Evolutionary conservation across 2,888 invertebrate species (phyloP).

Genomic region (Hirtodrosophila histrioides): DNA sequence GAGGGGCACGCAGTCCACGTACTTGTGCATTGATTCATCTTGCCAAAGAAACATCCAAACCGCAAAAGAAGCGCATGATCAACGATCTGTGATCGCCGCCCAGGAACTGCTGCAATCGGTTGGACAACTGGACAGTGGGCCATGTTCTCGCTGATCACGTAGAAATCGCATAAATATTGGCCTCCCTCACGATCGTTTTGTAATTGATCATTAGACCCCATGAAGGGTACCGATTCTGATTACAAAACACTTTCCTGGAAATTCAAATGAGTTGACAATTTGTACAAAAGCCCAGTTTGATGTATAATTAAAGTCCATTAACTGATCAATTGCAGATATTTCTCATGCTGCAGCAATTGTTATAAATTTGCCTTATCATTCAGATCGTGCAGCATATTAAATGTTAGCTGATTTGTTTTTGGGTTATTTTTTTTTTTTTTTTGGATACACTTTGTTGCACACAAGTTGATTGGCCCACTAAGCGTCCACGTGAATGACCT

Average conservation of each 20-base stretch:
- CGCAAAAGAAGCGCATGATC: slow-evolving; percentile 31
- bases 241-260: slow-evolving; percentile 51
- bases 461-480: slow-evolving; percentile 58
- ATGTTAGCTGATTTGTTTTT: slow-evolving; percentile 13
- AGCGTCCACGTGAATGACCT: slow-evolving; percentile 68
- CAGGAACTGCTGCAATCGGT: slow-evolving; percentile 74
- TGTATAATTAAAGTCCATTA: slow-evolving; percentile 22
- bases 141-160: slow-evolving; percentile 52
- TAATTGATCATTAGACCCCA: slow-evolving; percentile 47
- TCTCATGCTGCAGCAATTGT: slow-evolving; percentile 6
- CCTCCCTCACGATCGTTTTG: slow-evolving; percentile 35
- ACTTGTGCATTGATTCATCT: slow-evolving; percentile 46
- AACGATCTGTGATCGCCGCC: slow-evolving; percentile 49
- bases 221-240: slow-evolving; percentile 23
- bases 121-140: slow-evolving; percentile 32
- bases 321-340: slow-evolving; percentile 20
- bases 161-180: slow-evolving; percentile 57
- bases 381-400: slow-evolving; percentile 40
- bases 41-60: slow-evolving; percentile 10
- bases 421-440: slow-evolving; percentile 17
- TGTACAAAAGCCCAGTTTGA: slow-evolving; percentile 1
- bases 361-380: slow-evolving; percentile 39
- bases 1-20: slow-evolving; percentile 31
- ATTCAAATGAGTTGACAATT: slow-evolving; percentile 39
- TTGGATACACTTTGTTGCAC: slow-evolving; percentile 71